Percentiles rank a stretch among this genome's conserved stretches.
Evolutionary conservation across 2,797 vertebrate genomes (phyloP).

Genomic region (Lagocephalus sceleratus): DNA sequence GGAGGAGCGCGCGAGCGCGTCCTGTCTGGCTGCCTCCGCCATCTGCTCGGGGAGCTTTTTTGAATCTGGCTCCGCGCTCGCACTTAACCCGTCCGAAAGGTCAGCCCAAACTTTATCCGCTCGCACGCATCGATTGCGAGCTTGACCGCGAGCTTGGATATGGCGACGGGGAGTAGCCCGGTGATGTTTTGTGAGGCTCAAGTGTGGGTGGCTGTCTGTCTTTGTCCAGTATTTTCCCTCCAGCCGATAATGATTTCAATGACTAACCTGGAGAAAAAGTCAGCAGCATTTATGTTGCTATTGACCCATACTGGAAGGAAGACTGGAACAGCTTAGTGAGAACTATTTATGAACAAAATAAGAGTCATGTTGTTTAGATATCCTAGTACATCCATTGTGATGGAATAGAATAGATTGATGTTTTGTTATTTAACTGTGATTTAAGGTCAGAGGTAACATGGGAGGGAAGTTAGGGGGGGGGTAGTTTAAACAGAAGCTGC

Average conservation of each 20-base stretch:
- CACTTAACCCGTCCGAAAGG: slow-evolving; percentile 61
- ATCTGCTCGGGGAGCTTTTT: slow-evolving; percentile 59
- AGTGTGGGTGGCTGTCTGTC: slow-evolving; percentile 8
- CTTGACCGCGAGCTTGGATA: not conserved
- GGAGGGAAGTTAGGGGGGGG: too few species aligned
- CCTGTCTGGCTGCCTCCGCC: slow-evolving; percentile 54
- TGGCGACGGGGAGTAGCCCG: not conserved
- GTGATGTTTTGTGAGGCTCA: not conserved
- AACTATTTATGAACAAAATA: too few species aligned
- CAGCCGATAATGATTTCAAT: slow-evolving; percentile 17
- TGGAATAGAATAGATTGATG: not conserved
- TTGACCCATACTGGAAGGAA: slow-evolving; percentile 13
- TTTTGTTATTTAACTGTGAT: too few species aligned
- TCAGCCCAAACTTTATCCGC: slow-evolving; percentile 31
- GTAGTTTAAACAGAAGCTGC: slow-evolving; percentile 7
- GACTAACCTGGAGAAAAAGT: not conserved
- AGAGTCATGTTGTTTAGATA: too few species aligned
- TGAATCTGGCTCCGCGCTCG: slow-evolving; percentile 55
- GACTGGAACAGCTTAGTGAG: not conserved
- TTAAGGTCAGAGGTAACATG: too few species aligned
- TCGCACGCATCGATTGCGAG: not conserved
- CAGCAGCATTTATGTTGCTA: slow-evolving; percentile 1
- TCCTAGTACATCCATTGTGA: not conserved
- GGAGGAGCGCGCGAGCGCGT: slow-evolving; percentile 50
- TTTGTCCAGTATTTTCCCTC: slow-evolving; percentile 9